phyloP scores from a whole-genome alignment of 2,797 vertebrate species.

The Helarctos malayanus region DNA sequence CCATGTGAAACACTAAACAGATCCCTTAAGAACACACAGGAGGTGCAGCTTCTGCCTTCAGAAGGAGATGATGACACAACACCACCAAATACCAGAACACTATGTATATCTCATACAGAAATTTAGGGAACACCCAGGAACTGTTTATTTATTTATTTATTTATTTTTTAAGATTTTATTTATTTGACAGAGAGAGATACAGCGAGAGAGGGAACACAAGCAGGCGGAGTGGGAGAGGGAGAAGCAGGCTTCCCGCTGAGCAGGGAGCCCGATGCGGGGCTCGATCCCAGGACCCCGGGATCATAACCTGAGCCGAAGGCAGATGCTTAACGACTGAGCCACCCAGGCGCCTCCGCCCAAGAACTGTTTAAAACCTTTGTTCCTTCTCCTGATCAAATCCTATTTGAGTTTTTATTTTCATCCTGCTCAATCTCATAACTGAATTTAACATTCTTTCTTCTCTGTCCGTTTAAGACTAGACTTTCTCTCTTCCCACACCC shows the following conservation, averaged over 20 bases:
- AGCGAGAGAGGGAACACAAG: no score
- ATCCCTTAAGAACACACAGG: slow-evolving; percentile 39
- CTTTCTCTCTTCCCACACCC: slow-evolving; percentile 36
- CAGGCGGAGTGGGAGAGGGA: no score
- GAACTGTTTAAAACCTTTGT: slow-evolving; percentile 1
- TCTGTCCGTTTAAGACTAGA: background rate
- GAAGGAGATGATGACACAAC: background rate
- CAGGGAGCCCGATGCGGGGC: no score
- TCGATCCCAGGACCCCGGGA: no score
- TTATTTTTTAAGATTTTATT: no score
- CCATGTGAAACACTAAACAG: background rate
- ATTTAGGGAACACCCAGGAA: background rate
- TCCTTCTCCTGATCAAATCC: slow-evolving; percentile 23
- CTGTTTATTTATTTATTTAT: background rate
- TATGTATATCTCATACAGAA: background rate
- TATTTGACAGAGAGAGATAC: no score
- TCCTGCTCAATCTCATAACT: slow-evolving; percentile 30
- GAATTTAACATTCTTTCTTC: slow-evolving; percentile 20
- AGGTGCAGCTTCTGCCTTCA: slow-evolving; percentile 14
- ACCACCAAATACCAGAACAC: background rate
- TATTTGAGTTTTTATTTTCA: slow-evolving; percentile 45
- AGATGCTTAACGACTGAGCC: no score
- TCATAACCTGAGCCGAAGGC: no score
- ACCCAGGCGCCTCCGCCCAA: background rate
- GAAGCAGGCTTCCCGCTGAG: no score